Evolutionary conservation across 2,797 vertebrate species (phyloP).

Genomic region (Vipera latastei): DNA sequence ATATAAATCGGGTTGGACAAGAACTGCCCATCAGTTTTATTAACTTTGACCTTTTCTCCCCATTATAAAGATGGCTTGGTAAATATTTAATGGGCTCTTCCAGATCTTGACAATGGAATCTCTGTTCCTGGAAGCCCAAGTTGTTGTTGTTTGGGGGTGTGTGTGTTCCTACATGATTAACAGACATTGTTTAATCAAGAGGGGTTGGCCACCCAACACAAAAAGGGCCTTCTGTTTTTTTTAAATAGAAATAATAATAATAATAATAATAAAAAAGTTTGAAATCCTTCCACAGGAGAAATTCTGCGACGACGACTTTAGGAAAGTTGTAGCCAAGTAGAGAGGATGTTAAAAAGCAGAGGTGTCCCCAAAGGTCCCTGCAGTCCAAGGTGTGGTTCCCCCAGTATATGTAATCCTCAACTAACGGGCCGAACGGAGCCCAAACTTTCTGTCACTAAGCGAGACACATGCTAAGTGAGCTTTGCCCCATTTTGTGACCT

Average conservation of each 20-base stretch:
- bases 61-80: conserved; percentile 71
- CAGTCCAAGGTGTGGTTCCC: too few relatives aligned
- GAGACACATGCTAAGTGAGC: too few relatives aligned
- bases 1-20: conserved; percentile 70
- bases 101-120: conserved; percentile 71
- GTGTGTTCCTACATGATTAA: conserved; percentile 51
- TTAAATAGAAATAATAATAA: neutral
- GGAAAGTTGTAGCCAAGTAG: too few relatives aligned
- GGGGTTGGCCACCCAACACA: conserved; percentile 42
- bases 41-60: conserved; percentile 81
- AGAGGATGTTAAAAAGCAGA: too few relatives aligned
- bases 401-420: too few relatives aligned
- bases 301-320: neutral
- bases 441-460: too few relatives aligned
- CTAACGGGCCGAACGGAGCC: too few relatives aligned
- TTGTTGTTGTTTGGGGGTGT: too few relatives aligned
- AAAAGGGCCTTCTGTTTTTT: neutral
- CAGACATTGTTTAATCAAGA: conserved; percentile 57
- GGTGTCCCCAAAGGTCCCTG: too few relatives aligned
- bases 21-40: conserved; percentile 75
- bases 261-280: neutral
- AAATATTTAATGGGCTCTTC: conserved; percentile 78
- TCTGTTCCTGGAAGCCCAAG: conserved; percentile 59
- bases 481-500: too few relatives aligned
- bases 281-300: conserved; percentile 16